Conservation (phyloP, 1,140 invertebrate species). For the Penaeus chinensis region DNA sequence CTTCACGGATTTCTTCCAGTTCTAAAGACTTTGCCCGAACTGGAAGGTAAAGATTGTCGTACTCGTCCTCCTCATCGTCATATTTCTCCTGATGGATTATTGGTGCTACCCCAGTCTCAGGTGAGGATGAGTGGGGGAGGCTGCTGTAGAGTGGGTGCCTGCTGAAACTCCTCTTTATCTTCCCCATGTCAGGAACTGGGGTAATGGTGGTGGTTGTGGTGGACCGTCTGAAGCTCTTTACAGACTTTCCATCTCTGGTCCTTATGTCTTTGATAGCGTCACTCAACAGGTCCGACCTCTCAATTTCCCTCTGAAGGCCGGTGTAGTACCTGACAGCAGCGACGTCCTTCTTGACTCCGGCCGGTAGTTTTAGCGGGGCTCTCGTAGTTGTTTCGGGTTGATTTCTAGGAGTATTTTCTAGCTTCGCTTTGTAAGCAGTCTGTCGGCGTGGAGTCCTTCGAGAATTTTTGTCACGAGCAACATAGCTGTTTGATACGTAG, state of each 20-base stretch:
- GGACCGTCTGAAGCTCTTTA: background rate
- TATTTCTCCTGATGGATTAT: slow-evolving; percentile 2
- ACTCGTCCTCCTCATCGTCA: slow-evolving; percentile 36
- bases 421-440: too few relatives aligned
- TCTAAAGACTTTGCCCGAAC: slow-evolving; percentile 32
- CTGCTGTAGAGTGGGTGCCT: slow-evolving; percentile 35
- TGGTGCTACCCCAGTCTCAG: background rate
- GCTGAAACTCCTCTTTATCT: slow-evolving; percentile 28
- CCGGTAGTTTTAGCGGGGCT: background rate
- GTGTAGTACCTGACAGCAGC: slow-evolving; percentile 39
- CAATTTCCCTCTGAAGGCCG: slow-evolving; percentile 45
- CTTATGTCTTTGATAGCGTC: slow-evolving; percentile 48
- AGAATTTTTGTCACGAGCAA: too few relatives aligned
- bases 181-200: slow-evolving; percentile 11
- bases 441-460: too few relatives aligned
- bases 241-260: slow-evolving; percentile 26
- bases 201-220: slow-evolving; percentile 4
- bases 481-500: too few relatives aligned
- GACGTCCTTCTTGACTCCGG: background rate
- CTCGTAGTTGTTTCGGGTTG: background rate
- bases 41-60: slow-evolving; percentile 48
- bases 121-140: background rate
- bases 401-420: background rate
- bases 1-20: slow-evolving; percentile 30
- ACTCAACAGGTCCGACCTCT: slow-evolving; percentile 28